phyloP scores from a whole-genome alignment of 2,888 invertebrate species.

The Orchesella flavescens region DNA sequence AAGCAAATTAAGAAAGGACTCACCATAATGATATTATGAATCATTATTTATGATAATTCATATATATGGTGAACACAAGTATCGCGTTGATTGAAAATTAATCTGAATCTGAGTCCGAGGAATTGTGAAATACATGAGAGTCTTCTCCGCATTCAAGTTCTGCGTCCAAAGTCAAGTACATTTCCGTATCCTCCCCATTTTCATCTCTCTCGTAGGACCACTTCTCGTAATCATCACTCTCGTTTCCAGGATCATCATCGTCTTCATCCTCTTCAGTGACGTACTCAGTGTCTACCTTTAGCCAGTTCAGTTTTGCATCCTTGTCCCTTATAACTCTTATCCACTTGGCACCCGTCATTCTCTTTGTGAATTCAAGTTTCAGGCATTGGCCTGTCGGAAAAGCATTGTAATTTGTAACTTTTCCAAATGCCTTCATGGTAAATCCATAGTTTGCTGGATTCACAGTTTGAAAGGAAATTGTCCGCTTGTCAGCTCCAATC shows the following conservation, averaged over 20 bases:
- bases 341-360: slow-evolving; percentile 19
- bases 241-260: slow-evolving; percentile 8
- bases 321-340: slow-evolving; percentile 9
- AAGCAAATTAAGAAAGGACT: no score
- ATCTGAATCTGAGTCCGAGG: not conserved
- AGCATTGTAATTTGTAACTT: not conserved
- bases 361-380: slow-evolving; percentile 17
- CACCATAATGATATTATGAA: no score
- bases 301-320: slow-evolving; percentile 24
- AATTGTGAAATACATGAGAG: no score
- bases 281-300: slow-evolving; percentile 22
- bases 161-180: not conserved
- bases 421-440: not conserved
- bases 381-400: slow-evolving; percentile 17
- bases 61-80: no score
- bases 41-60: no score
- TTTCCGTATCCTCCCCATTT: not conserved
- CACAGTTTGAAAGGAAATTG: slow-evolving; percentile 1
- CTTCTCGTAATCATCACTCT: not conserved
- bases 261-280: not conserved
- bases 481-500: slow-evolving; percentile 5
- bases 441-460: slow-evolving; percentile 36
- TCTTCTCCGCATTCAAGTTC: not conserved
- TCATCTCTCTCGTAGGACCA: not conserved
- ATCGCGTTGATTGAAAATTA: no score